phyloP scores from a whole-genome alignment of 1,140 invertebrate genomes.

The Zophobas atratus region DNA sequence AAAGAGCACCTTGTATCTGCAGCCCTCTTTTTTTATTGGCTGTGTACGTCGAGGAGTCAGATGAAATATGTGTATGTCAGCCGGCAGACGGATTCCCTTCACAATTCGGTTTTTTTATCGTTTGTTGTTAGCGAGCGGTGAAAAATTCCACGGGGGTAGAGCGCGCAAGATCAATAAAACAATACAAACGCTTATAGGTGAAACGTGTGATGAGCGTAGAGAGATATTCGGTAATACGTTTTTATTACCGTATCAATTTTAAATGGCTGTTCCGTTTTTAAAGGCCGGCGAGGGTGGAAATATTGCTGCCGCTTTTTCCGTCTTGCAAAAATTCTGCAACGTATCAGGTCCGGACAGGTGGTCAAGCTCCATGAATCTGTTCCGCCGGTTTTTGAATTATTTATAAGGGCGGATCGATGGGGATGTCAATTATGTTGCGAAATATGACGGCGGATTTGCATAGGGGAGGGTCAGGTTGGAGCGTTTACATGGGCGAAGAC shows the following conservation, averaged over 20 bases:
- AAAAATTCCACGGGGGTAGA: conserved; percentile 1
- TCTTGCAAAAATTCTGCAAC: conserved; percentile 11
- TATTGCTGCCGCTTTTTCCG: not conserved
- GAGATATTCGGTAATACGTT: conserved; percentile 1
- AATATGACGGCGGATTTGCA: not conserved
- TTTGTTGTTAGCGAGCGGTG: conserved; percentile 1
- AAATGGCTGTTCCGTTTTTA: not conserved
- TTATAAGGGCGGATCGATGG: conserved; percentile 5
- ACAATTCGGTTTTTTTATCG: conserved; percentile 7
- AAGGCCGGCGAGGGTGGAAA: too few relatives aligned
- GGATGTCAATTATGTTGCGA: not conserved
- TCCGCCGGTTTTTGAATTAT: conserved; percentile 8
- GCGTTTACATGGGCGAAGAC: too few relatives aligned
- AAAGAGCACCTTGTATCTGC: conserved; percentile 33
- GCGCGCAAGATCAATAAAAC: conserved; percentile 31
- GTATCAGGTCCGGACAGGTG: not conserved
- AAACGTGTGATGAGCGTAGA: conserved; percentile 7
- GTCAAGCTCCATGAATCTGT: conserved; percentile 14
- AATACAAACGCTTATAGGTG: conserved; percentile 3
- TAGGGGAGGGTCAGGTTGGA: too few relatives aligned
- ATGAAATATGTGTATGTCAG: conserved; percentile 27
- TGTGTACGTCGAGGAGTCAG: conserved; percentile 12
- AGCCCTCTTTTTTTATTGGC: not conserved
- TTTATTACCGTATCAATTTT: conserved; percentile 37
- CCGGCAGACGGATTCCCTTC: conserved; percentile 3